phyloP scores from a whole-genome alignment of 2,888 invertebrate species.

The Acleris sparsana region DNA sequence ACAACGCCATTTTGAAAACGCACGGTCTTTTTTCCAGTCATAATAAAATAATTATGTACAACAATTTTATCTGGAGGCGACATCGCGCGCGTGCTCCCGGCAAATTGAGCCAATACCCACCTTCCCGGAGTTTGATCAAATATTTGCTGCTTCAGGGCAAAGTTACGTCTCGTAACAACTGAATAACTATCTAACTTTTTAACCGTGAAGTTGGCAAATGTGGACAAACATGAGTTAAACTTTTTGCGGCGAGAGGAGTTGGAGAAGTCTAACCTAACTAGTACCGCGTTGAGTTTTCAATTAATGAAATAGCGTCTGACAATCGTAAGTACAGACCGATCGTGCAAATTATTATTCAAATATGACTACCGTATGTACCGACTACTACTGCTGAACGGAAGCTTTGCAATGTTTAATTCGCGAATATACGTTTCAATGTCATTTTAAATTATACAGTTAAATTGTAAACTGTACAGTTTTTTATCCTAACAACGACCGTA shows the following conservation, averaged over 20 bases:
- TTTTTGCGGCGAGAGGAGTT: constrained; percentile 21
- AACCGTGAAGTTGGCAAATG: constrained; percentile 17
- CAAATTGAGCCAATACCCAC: constrained; percentile 34
- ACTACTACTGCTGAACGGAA: too few species aligned
- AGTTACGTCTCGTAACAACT: constrained; percentile 24
- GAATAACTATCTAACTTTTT: constrained; percentile 34
- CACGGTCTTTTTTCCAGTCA: constrained; percentile 22
- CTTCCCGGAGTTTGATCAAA: constrained; percentile 21
- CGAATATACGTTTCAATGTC: too few species aligned
- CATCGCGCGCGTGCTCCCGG: constrained; percentile 16
- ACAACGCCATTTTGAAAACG: constrained; percentile 23
- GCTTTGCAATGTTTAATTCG: too few species aligned
- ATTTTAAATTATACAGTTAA: too few species aligned
- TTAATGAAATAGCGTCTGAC: too few species aligned
- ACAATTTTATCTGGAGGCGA: constrained; percentile 32
- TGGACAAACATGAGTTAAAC: constrained; percentile 27
- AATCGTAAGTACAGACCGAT: too few species aligned
- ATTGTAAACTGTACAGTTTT: too few species aligned
- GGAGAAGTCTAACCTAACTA: not conserved
- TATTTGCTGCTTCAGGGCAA: constrained; percentile 22
- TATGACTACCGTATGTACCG: too few species aligned
- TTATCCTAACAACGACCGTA: too few species aligned
- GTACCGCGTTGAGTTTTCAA: not conserved
- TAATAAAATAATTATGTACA: constrained; percentile 37
- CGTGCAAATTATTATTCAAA: too few species aligned